These are phyloP conservation scores for Loripinus fragilis DNA, from an alignment of 2,888 invertebrate species.

Conservation along the genomic window DNA sequence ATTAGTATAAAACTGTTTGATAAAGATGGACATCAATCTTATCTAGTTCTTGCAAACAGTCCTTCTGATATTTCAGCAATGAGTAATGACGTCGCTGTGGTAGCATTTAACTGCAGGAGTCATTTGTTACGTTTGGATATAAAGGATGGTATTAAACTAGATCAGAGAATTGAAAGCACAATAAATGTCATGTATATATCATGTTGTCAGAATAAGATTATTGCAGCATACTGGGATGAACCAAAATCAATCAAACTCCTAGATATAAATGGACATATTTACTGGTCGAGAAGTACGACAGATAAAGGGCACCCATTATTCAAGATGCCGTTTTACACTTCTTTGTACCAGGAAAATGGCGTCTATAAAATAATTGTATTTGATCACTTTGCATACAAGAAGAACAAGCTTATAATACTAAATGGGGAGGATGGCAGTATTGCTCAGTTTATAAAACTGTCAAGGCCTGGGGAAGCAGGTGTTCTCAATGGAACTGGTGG, in stretches of 20 bases:
- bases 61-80: too few relatives aligned
- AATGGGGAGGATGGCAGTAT: background rate
- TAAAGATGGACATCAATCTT: too few relatives aligned
- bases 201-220: background rate
- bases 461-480: background rate
- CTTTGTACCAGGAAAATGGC: background rate
- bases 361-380: background rate
- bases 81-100: too few relatives aligned
- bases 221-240: background rate
- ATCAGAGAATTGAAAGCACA: background rate
- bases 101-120: too few relatives aligned
- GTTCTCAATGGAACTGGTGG: background rate
- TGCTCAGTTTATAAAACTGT: background rate
- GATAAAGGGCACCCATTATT: background rate
- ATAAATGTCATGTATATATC: background rate
- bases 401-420: background rate
- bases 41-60: too few relatives aligned
- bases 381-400: background rate
- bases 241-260: background rate
- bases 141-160: background rate
- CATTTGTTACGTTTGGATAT: too few relatives aligned
- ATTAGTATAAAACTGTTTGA: too few relatives aligned
- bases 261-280: background rate
- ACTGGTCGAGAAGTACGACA: background rate
- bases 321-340: background rate